Base-by-base conservation (phyloP, 2,888 invertebrate genomes). In the Vanessa cardui region DNA sequence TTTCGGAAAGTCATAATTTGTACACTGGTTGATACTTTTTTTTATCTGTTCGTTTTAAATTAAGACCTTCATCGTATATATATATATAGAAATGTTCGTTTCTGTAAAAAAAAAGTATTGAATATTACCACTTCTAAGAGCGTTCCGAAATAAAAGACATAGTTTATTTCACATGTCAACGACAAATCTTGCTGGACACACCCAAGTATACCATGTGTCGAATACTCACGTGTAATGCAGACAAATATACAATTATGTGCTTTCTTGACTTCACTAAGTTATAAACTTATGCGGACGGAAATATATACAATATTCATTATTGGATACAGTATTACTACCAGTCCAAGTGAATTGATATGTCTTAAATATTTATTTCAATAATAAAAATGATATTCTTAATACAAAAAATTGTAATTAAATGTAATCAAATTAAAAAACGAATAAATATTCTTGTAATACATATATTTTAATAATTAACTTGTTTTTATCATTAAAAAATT, bases 171-270 rank as follows among this genome's bases (percentile, higher is more conserved):
- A 84, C 71, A 70, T 78, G 78, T 79, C 92, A 87, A 83, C 91
- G 78, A 92, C 90, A 92, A 92, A 92, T 92, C 92, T 91, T 88
- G 76, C 73, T 64, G 80, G 84, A 82, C 85, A 87, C 89, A 85
- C 89, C 90, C 89, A 85, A 85, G 86, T 85, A 88, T 84, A 77
- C 85, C 83, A 86, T 84, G 84, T 87, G 89, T 88, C 86, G 82
- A 83, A 84, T 81, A 83, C 82, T 86, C 86, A 83, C 86, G 84
- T 84, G 85, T 87, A 86, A 85, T 85, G 83, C 80, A 81, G 81
- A 81, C 81, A 77, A 80, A 82, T 81, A 74, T 76, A 82, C 82
- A 82, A 84, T 84, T 85, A 84, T 61, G 46, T 68, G 56, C 64
- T 70, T 68, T 66, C 69, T 64, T 60, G 54, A 56, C 44, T 44